Percentiles rank a stretch among this genome's conserved stretches.
These are phyloP conservation scores for Sturmia bella DNA, from an alignment of 2,888 invertebrate genomes.

Conservation along the genomic window DNA sequence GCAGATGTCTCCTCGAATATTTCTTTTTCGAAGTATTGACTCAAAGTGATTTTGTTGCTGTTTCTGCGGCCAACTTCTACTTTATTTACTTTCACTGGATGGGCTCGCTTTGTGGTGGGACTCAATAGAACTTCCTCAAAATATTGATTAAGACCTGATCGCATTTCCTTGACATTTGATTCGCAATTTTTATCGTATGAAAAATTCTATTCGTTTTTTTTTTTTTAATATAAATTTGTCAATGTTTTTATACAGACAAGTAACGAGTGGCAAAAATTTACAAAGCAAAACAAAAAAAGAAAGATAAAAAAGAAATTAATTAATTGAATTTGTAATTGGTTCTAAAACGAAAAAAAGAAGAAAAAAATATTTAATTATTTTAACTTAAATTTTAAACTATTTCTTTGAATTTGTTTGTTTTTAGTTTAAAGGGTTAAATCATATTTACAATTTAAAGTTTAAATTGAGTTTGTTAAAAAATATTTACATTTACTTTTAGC, in stretches of 20 bases:
- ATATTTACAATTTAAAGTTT: slow-evolving; percentile 54
- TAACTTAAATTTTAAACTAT: slow-evolving; percentile 61
- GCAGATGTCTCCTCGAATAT: slow-evolving; percentile 63
- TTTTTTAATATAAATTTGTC: not conserved
- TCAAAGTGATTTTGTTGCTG: slow-evolving; percentile 45
- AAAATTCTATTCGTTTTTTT: slow-evolving; percentile 61
- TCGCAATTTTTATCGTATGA: slow-evolving; percentile 66
- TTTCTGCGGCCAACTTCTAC: not conserved
- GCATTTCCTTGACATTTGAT: slow-evolving; percentile 47
- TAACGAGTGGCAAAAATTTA: slow-evolving; percentile 40
- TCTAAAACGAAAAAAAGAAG: slow-evolving; percentile 53
- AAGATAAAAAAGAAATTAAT: slow-evolving; percentile 61
- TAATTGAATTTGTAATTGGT: slow-evolving; percentile 45
- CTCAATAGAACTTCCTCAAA: slow-evolving; percentile 58
- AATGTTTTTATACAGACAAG: slow-evolving; percentile 29
- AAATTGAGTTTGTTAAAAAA: slow-evolving; percentile 19
- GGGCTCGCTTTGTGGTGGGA: not conserved
- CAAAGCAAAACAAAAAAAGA: slow-evolving; percentile 62
- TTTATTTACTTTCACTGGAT: not conserved
- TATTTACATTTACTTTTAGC: slow-evolving; percentile 55
- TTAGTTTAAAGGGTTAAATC: slow-evolving; percentile 35
- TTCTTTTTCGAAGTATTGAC: slow-evolving; percentile 65
- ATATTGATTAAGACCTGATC: slow-evolving; percentile 59
- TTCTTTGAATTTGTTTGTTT: slow-evolving; percentile 20
- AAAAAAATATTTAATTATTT: slow-evolving; percentile 49